Percentiles rank a stretch among this genome's conserved stretches.
These are phyloP conservation scores for Nipponia nippon DNA, from an alignment of 2,113 vertebrate genomes.

Conservation along the genomic window DNA sequence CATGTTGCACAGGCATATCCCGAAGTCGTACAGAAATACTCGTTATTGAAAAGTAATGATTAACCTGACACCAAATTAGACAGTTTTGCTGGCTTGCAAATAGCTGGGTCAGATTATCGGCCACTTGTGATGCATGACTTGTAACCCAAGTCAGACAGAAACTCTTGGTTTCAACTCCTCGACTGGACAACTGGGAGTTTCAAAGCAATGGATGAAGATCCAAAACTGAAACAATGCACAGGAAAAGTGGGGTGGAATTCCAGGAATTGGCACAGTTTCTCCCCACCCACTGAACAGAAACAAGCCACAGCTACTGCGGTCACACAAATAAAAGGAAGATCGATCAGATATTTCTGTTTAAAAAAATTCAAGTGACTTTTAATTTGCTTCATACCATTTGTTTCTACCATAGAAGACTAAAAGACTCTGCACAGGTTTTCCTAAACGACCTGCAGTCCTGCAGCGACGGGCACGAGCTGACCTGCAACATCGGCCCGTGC, in stretches of 20 bases:
- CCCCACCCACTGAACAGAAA: background rate
- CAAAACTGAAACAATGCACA: background rate
- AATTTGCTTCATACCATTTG: background rate
- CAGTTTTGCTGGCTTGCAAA: background rate
- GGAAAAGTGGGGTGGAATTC: background rate
- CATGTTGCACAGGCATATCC: background rate
- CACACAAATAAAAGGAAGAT: background rate
- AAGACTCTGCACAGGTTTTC: background rate
- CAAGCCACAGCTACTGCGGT: rapidly evolving
- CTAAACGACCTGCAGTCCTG: background rate
- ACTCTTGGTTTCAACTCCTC: background rate
- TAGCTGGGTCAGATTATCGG: background rate
- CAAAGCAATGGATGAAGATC: background rate
- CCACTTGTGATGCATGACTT: background rate
- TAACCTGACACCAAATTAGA: background rate
- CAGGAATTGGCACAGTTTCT: background rate
- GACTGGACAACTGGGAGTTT: background rate
- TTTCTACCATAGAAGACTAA: background rate
- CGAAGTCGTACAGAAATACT: background rate
- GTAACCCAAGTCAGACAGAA: background rate
- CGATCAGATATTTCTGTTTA: background rate
- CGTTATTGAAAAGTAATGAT: background rate
- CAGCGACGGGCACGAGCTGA: background rate
- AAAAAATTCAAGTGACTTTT: background rate
- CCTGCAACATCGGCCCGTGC: background rate